Evolutionary conservation across 37 sponge, comb jelly and placozoan species (phyloP).

Genomic region (Aplysina aerophoba): DNA sequence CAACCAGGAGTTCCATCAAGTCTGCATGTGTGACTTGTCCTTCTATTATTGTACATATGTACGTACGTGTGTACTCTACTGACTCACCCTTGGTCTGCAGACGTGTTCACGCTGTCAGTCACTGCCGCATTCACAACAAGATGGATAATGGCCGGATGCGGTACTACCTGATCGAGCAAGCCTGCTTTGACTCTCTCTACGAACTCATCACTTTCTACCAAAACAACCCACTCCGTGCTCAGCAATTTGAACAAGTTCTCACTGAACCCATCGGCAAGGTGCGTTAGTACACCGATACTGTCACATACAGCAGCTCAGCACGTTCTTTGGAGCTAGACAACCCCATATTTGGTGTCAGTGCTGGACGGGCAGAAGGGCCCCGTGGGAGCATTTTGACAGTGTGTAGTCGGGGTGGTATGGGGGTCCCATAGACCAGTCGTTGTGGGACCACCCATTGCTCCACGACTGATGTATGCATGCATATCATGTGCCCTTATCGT

Average conservation of each 20-base stretch:
- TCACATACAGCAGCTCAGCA: too few species aligned
- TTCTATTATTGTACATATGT: neutral
- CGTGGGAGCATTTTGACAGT: too few species aligned
- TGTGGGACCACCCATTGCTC: too few species aligned
- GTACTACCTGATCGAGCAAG: constrained; percentile 88
- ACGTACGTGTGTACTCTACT: neutral
- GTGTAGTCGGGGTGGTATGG: too few species aligned
- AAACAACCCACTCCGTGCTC: constrained; percentile 75
- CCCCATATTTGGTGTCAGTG: too few species aligned
- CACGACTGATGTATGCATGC: too few species aligned
- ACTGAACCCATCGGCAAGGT: constrained; percentile 73
- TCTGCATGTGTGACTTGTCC: too few species aligned
- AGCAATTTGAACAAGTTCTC: constrained; percentile 85
- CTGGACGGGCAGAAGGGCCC: too few species aligned
- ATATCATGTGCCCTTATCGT: too few species aligned
- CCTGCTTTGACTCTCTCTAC: constrained; percentile 87
- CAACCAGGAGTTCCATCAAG: too few species aligned
- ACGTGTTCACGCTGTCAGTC: constrained; percentile 64
- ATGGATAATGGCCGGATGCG: constrained; percentile 72
- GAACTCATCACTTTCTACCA: constrained; percentile 87
- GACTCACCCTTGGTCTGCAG: constrained; percentile 18
- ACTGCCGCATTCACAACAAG: constrained; percentile 82
- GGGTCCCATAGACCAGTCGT: too few species aligned
- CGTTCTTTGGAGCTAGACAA: too few species aligned
- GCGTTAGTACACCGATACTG: neutral